Percentiles rank a stretch among this genome's conserved stretches.
phyloP scores from a whole-genome alignment of 2,113 vertebrate genomes.

The Castor canadensis region DNA sequence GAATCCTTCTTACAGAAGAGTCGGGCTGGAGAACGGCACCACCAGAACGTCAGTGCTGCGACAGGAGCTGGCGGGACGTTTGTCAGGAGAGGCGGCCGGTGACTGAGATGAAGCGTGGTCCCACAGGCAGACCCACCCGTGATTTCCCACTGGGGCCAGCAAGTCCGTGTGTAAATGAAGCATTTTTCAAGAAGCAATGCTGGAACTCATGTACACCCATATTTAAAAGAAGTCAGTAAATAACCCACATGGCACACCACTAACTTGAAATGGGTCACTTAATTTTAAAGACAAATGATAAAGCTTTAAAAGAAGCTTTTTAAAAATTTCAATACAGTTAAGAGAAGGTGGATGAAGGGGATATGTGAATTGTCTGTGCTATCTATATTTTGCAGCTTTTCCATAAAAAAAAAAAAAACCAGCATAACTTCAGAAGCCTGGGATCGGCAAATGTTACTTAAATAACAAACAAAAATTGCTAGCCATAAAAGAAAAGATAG shows the following conservation, averaged over 20 bases:
- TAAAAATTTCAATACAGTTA: too few species aligned
- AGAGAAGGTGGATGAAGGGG: neutral
- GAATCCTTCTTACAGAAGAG: neutral
- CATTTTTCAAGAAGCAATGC: neutral
- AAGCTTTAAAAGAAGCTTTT: neutral
- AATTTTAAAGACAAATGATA: constrained; percentile 5
- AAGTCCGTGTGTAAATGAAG: neutral
- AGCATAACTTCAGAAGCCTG: neutral
- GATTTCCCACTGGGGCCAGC: neutral
- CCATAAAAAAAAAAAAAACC: neutral
- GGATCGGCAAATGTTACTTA: neutral
- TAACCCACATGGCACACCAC: neutral
- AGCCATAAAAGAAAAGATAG: neutral
- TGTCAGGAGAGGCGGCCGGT: too few species aligned
- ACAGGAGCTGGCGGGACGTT: too few species aligned
- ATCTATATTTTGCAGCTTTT: neutral
- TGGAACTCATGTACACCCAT: neutral
- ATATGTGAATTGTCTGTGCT: neutral
- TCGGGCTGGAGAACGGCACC: neutral
- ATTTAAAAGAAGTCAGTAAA: neutral
- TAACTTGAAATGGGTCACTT: neutral
- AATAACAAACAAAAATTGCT: neutral
- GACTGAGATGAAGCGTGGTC: too few species aligned
- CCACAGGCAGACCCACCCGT: too few species aligned
- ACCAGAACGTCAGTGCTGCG: neutral